Base-by-base conservation (phyloP, 1,140 invertebrate genomes). In the Bilobella aurantiaca region DNA sequence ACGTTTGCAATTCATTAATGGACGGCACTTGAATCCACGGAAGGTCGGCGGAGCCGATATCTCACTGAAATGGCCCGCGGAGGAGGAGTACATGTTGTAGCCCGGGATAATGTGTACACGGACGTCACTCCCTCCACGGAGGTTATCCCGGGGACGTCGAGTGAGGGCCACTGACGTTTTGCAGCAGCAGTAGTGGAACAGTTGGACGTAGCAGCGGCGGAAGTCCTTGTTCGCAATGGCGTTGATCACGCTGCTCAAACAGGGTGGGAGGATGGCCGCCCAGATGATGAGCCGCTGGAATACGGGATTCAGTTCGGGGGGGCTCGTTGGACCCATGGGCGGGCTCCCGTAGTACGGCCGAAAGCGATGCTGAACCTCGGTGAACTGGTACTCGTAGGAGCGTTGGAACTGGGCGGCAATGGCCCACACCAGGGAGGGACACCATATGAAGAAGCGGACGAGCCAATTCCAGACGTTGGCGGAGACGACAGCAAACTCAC, bases 101-200 rank as follows among this genome's bases (percentile, higher is more conserved):
- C 84, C 83, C 0, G 84, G 87, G 73, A 90, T 87, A 32, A 90
- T 88, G 74, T 90, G 88, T 1, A 90, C 86, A 23, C 87, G 76
- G 1, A 88, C 84, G 58, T 89, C 86, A 1, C 83, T 81, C 3
- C 78, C 74, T 18, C 53, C 60, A 46, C 69, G 53, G 31, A 75
- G 69, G 27, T 82, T 82, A 21, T 80, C 78, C 29, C 85, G 75
- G 14, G 84, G 79, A 63, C 85, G 79, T 8, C 86, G 78, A 0
- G 86, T 84, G 63, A 87, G 84, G 27, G 85, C 84, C 3, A 90
- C 83, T 2, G 85, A 86, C 3, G 84, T 89, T 75, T 90, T 90
- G 77, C 88, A 90, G 73, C 86, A 90, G 74, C 88, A 90, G 70
- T 91, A 90, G 70, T 90, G 83, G 73, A 89, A 90, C 12, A 90